These are phyloP conservation scores for Irena cyanogastra DNA, from an alignment of 2,113 vertebrate species.

Conservation along the genomic window DNA sequence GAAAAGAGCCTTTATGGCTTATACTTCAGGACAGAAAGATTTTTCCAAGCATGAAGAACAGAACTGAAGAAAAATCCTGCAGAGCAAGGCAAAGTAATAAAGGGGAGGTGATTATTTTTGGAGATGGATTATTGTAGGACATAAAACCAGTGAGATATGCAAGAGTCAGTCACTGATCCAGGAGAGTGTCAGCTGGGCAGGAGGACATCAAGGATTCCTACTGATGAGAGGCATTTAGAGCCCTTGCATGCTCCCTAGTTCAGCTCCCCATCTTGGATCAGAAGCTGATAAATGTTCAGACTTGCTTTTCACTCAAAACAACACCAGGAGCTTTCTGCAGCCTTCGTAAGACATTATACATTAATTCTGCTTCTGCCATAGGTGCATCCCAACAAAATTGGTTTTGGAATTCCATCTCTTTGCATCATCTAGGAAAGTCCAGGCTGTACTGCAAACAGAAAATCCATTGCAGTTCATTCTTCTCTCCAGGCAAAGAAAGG, in stretches of 20 bases:
- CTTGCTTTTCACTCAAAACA: not conserved
- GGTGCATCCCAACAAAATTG: not conserved
- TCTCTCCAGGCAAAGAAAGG: not conserved
- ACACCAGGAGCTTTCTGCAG: not conserved
- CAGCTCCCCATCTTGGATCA: not conserved
- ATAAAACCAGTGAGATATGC: not conserved
- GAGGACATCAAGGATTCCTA: not conserved
- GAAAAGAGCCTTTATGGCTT: not conserved
- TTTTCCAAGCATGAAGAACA: not conserved
- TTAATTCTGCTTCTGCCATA: not conserved
- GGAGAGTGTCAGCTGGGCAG: not conserved
- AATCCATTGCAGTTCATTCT: not conserved
- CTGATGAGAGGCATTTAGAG: not conserved
- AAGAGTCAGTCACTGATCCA: not conserved
- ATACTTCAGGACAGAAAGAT: not conserved
- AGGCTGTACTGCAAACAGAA: not conserved
- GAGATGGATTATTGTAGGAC: not conserved
- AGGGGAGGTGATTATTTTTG: not conserved
- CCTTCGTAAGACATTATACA: not conserved
- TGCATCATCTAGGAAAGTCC: not conserved
- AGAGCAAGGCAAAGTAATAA: not conserved
- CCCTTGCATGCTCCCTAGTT: not conserved
- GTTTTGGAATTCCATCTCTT: not conserved
- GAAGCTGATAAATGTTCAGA: not conserved
- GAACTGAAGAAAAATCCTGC: not conserved